Evolutionary conservation across 2,888 invertebrate species (phyloP).

Genomic region (Dicyrtoma fusca): DNA sequence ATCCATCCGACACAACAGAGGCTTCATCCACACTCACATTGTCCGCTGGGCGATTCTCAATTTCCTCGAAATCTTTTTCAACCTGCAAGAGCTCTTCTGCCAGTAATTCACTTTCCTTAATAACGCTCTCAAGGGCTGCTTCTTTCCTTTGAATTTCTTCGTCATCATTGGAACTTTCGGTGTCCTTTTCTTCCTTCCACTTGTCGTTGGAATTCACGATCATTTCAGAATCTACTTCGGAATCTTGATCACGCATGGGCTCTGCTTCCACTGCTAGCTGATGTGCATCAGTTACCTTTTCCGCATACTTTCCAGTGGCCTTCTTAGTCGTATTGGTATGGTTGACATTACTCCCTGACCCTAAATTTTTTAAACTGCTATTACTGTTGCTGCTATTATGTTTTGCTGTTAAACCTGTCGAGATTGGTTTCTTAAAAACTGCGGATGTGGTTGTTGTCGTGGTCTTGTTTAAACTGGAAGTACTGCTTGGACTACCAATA

Average conservation of each 20-base stretch:
- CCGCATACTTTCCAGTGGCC: background rate
- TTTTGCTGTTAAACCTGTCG: too few relatives aligned
- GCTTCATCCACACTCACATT: constrained; percentile 39
- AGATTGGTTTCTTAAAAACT: too few relatives aligned
- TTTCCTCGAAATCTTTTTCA: constrained; percentile 60
- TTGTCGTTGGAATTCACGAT: background rate
- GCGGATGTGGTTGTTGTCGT: too few relatives aligned
- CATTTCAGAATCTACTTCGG: constrained; percentile 6
- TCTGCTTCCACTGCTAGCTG: background rate
- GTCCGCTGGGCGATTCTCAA: constrained; percentile 23
- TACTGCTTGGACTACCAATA: too few relatives aligned
- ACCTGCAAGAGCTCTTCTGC: constrained; percentile 65
- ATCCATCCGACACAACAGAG: constrained; percentile 41
- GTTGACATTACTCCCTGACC: too few relatives aligned
- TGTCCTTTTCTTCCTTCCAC: constrained; percentile 34
- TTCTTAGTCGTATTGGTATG: too few relatives aligned
- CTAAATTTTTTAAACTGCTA: too few relatives aligned
- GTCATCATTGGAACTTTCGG: constrained; percentile 58
- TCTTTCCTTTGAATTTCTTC: constrained; percentile 64
- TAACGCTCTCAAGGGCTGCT: constrained; percentile 62
- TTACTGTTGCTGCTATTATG: too few relatives aligned
- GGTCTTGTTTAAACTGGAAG: too few relatives aligned
- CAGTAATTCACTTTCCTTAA: constrained; percentile 66
- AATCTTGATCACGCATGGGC: background rate
- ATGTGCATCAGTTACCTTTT: background rate